A percentile compares a stretch with the other conserved stretches of the same genome.
These are phyloP conservation scores for Chaenodraco wilsoni DNA, from an alignment of 2,797 vertebrate genomes.

Conservation along the genomic window DNA sequence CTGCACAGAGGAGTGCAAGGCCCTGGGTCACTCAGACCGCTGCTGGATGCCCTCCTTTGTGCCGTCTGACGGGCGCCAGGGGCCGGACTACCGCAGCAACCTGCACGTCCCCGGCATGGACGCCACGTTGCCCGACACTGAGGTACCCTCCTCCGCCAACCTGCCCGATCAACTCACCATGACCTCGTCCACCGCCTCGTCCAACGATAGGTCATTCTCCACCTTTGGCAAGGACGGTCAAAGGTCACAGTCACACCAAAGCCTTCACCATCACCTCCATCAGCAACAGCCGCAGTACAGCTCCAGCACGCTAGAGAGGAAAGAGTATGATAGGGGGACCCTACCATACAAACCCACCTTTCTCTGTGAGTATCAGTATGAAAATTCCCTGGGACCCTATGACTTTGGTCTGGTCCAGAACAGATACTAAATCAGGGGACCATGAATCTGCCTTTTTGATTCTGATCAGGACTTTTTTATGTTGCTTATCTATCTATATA, in stretches of 20 bases:
- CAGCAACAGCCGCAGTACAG: slow-evolving; percentile 80
- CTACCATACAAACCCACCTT: slow-evolving; percentile 97
- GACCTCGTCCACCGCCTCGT: slow-evolving; percentile 74
- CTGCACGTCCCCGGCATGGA: slow-evolving; percentile 99
- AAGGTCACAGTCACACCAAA: slow-evolving; percentile 92
- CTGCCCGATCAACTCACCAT: slow-evolving; percentile 84
- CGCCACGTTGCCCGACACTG: slow-evolving; percentile 96
- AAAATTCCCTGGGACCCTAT: slow-evolving; percentile 78
- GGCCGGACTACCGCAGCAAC: slow-evolving; percentile 98
- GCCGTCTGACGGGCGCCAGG: slow-evolving; percentile 94
- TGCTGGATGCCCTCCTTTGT: slow-evolving; percentile 99
- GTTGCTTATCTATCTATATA: slow-evolving; percentile 48
- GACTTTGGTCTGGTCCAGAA: slow-evolving; percentile 80
- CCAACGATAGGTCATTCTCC: slow-evolving; percentile 97
- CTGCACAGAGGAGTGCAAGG: slow-evolving; percentile 99
- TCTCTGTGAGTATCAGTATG: slow-evolving; percentile 96
- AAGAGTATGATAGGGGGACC: slow-evolving; percentile 92
- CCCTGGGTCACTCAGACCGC: slow-evolving; percentile 97
- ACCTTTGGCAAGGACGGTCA: slow-evolving; percentile 97
- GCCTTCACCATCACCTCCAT: slow-evolving; percentile 81
- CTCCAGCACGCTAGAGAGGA: slow-evolving; percentile 93
- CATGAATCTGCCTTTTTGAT: slow-evolving; percentile 58
- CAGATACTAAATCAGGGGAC: slow-evolving; percentile 70
- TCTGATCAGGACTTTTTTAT: slow-evolving; percentile 74
- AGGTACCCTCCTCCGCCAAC: slow-evolving; percentile 90